Conservation (phyloP, 2,888 invertebrate species). For the Poecilobothrus nobilitatus region DNA sequence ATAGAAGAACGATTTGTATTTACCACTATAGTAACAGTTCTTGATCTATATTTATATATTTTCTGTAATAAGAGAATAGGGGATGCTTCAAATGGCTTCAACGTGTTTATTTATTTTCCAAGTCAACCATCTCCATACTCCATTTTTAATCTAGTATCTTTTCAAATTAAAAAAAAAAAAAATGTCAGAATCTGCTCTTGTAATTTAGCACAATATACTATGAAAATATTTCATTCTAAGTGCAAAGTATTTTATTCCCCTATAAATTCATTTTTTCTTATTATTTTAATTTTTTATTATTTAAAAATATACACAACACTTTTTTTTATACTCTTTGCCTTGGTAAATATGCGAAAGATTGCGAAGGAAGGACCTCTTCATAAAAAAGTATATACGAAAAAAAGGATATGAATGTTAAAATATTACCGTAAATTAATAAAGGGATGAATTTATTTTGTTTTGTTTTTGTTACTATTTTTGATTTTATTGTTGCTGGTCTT, state of each 20-base stretch:
- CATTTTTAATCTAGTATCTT: no score
- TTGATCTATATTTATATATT: no score
- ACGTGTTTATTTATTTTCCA: no score
- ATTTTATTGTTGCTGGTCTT: background rate
- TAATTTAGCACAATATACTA: background rate
- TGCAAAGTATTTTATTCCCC: background rate
- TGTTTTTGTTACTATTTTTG: constrained; percentile 11
- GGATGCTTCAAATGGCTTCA: no score
- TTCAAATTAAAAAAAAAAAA: no score
- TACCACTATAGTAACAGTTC: no score
- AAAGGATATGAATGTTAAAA: constrained; percentile 4
- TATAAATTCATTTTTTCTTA: background rate
- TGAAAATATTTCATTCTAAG: no score
- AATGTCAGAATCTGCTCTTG: background rate
- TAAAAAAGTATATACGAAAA: background rate
- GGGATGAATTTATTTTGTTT: constrained; percentile 22
- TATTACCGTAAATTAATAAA: constrained; percentile 18
- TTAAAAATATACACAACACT: constrained; percentile 11
- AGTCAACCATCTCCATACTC: no score
- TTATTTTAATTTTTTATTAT: constrained; percentile 17
- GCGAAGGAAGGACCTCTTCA: background rate
- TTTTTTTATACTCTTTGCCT: background rate
- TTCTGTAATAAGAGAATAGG: no score
- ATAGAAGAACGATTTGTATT: no score
- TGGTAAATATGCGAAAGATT: constrained; percentile 2